A percentile compares a stretch with the other conserved stretches of the same genome.
Conservation (phyloP, 1,140 invertebrate genomes). For the Diachasma alloeum region DNA sequence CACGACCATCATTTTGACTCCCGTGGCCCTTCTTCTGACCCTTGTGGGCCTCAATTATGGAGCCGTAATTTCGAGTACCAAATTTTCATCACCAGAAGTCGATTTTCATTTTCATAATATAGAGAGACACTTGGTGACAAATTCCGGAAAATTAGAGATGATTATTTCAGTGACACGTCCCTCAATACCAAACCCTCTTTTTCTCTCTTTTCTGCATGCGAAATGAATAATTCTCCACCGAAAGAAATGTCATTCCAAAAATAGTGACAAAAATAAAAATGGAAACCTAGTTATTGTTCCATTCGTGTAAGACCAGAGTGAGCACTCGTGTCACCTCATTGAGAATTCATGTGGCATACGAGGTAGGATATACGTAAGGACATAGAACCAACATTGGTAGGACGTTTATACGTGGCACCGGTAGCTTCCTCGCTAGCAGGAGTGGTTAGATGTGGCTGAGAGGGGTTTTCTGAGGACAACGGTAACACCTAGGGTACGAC, state of each 20-base stretch:
- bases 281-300: constrained; percentile 13
- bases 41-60: too few relatives aligned
- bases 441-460: constrained; percentile 13
- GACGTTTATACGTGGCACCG: constrained; percentile 14
- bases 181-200: too few relatives aligned
- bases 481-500: neutral
- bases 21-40: too few relatives aligned
- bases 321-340: constrained; percentile 41
- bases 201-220: too few relatives aligned
- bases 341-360: constrained; percentile 54
- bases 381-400: constrained; percentile 24
- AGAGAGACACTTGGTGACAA: too few relatives aligned
- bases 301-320: constrained; percentile 3
- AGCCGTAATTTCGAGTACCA: too few relatives aligned
- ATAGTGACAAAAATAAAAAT: neutral
- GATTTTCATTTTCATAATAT: too few relatives aligned
- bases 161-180: too few relatives aligned
- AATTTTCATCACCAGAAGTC: too few relatives aligned
- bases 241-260: neutral
- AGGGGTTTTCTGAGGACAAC: constrained; percentile 18
- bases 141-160: too few relatives aligned
- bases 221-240: neutral
- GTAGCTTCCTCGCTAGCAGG: neutral
- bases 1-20: too few relatives aligned
- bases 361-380: constrained; percentile 24